phyloP scores from a whole-genome alignment of 2,888 invertebrate genomes.

The Latrodectus hesperus region DNA sequence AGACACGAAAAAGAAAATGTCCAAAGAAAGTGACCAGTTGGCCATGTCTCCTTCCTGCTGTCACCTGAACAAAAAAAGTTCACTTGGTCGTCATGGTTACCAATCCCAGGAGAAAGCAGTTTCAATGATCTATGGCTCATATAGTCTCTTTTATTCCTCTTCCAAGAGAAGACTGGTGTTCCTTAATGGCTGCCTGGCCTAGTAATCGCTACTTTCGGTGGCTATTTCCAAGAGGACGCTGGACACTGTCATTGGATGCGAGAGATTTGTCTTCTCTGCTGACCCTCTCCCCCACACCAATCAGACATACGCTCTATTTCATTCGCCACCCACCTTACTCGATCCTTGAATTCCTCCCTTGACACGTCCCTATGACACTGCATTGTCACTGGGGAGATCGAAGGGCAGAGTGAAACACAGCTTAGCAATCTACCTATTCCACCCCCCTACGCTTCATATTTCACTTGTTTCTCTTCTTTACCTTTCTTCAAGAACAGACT shows the following conservation, averaged over 20 bases:
- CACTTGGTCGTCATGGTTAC: conserved; percentile 63
- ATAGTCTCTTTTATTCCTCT: conserved; percentile 68
- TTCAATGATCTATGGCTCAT: conserved; percentile 69
- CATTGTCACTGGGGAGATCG: conserved; percentile 56
- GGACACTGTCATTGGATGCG: conserved; percentile 69
- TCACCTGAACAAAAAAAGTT: conserved; percentile 68
- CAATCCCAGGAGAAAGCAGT: conserved; percentile 64
- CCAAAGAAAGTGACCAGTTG: conserved; percentile 67
- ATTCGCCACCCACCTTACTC: conserved; percentile 25
- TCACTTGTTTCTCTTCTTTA: conserved; percentile 10
- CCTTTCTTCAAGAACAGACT: background rate
- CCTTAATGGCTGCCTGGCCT: conserved; percentile 65
- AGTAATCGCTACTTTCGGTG: conserved; percentile 68
- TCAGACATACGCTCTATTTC: conserved; percentile 58
- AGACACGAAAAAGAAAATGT: conserved; percentile 68
- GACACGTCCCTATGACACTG: conserved; percentile 62
- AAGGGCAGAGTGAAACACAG: conserved; percentile 55
- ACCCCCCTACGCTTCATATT: conserved; percentile 33
- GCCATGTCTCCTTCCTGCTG: conserved; percentile 69
- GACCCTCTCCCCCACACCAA: conserved; percentile 44
- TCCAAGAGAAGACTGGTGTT: conserved; percentile 61
- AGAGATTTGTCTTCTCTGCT: conserved; percentile 66
- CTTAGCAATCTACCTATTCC: conserved; percentile 55
- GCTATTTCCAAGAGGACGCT: conserved; percentile 66
- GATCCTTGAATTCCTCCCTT: conserved; percentile 57